phyloP scores from a whole-genome alignment of 2,797 vertebrate species.

The Arctocebus calabarensis region DNA sequence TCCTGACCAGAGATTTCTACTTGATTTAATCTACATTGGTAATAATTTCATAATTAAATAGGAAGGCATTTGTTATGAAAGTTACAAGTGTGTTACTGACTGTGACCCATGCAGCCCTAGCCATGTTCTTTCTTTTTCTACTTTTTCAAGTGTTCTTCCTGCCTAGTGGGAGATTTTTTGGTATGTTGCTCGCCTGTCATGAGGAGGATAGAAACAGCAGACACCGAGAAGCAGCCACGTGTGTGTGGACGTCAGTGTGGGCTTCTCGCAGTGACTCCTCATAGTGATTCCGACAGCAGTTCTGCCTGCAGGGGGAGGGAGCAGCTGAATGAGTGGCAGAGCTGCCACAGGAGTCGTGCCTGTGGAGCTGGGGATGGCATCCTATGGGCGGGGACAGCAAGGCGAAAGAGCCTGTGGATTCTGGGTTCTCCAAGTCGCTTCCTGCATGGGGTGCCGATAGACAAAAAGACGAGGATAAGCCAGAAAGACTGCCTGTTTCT shows the following conservation, averaged over 20 bases:
- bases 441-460: neutral
- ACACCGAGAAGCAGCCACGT: neutral
- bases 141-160: slow-evolving; percentile 69
- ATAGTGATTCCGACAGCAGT: neutral
- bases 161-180: slow-evolving; percentile 55
- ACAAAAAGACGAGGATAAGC: neutral
- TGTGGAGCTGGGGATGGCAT: neutral
- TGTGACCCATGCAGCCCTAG: slow-evolving; percentile 56
- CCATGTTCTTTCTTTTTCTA: slow-evolving; percentile 60
- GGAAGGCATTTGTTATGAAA: slow-evolving; percentile 83
- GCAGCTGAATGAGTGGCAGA: neutral
- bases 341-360: neutral
- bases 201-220: neutral
- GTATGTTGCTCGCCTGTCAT: neutral
- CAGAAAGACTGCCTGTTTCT: neutral
- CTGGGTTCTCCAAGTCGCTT: rapidly evolving
- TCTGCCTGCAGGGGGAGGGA: neutral
- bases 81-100: slow-evolving; percentile 80
- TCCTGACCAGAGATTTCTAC: slow-evolving; percentile 80
- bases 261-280: neutral
- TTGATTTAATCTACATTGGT: slow-evolving; percentile 85
- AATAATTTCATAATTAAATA: slow-evolving; percentile 83
- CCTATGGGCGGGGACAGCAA: rapidly evolving
- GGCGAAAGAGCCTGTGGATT: neutral
- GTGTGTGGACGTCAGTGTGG: neutral